These are phyloP conservation scores for Amphipoea oculea DNA, from an alignment of 2,888 invertebrate genomes.

Conservation along the genomic window DNA sequence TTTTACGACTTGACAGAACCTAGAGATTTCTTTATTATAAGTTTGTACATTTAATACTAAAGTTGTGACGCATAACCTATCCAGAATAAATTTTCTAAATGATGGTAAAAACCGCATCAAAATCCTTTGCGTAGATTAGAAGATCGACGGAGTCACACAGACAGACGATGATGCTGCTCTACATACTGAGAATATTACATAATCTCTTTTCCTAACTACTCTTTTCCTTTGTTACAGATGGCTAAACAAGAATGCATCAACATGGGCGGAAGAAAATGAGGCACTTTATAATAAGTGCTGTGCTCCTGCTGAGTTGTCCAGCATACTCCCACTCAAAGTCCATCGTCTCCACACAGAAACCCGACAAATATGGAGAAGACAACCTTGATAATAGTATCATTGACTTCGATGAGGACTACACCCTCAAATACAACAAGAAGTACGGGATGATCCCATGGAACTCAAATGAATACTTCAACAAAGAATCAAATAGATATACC, in stretches of 20 bases:
- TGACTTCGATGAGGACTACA: slow-evolving; percentile 85
- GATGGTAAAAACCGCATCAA: too few relatives aligned
- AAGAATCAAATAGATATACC: slow-evolving; percentile 83
- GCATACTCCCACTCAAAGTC: slow-evolving; percentile 72
- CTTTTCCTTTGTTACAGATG: slow-evolving; percentile 81
- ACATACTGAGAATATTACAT: neutral
- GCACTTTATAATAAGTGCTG: slow-evolving; percentile 75
- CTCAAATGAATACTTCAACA: slow-evolving; percentile 76
- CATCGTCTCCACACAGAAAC: slow-evolving; percentile 70
- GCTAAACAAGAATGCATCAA: slow-evolving; percentile 79
- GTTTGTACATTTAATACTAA: too few relatives aligned
- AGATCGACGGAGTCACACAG: too few relatives aligned
- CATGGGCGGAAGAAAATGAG: slow-evolving; percentile 84
- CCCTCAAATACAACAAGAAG: slow-evolving; percentile 81
- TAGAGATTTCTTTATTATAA: too few relatives aligned
- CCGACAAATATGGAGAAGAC: slow-evolving; percentile 71
- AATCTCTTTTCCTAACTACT: too few relatives aligned
- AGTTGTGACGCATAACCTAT: too few relatives aligned
- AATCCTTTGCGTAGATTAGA: too few relatives aligned
- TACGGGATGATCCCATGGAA: slow-evolving; percentile 79
- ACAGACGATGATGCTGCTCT: neutral
- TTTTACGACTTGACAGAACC: too few relatives aligned
- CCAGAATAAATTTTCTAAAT: too few relatives aligned
- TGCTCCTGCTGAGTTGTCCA: slow-evolving; percentile 74
- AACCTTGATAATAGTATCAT: slow-evolving; percentile 84